A percentile compares a stretch with the other conserved stretches of the same genome.
These are phyloP conservation scores for Megaleporinus macrocephalus DNA, from an alignment of 2,113 vertebrate genomes.

Conservation along the genomic window DNA sequence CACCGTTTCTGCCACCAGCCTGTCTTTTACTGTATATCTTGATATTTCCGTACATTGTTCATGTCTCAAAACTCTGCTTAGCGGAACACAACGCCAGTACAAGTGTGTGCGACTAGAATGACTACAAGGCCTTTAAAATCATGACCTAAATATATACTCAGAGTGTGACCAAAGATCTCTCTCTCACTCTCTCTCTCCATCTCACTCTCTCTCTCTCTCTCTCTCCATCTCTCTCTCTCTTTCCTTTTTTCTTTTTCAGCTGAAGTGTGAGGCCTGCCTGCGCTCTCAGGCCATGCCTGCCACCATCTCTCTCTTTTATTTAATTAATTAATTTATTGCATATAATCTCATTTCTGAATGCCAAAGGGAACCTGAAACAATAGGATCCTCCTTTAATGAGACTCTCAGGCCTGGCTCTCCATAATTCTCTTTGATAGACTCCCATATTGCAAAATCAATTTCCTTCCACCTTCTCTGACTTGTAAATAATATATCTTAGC, in stretches of 20 bases:
- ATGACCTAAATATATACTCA: neutral
- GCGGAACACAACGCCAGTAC: neutral
- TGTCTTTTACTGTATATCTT: neutral
- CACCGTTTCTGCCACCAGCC: neutral
- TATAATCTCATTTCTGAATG: slow-evolving; percentile 58
- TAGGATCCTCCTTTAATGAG: slow-evolving; percentile 69
- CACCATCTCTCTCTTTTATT: slow-evolving; percentile 14
- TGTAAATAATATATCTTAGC: slow-evolving; percentile 70
- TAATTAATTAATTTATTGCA: slow-evolving; percentile 26
- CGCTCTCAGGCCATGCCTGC: neutral
- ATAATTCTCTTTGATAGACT: slow-evolving; percentile 76
- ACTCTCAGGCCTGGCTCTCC: slow-evolving; percentile 60
- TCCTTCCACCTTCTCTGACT: slow-evolving; percentile 60
- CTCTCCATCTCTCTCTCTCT: neutral
- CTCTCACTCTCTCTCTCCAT: neutral
- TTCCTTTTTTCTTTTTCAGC: slow-evolving; percentile 4
- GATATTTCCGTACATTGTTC: neutral
- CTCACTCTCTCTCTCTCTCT: neutral
- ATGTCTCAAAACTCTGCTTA: neutral
- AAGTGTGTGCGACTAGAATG: neutral
- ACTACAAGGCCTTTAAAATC: neutral
- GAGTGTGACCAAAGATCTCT: neutral
- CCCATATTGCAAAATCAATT: slow-evolving; percentile 75
- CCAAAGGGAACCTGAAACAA: slow-evolving; percentile 53
- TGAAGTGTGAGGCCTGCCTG: neutral